These are phyloP conservation scores for Rhyacichthys aspro DNA, from an alignment of 2,797 vertebrate genomes.

Conservation along the genomic window DNA sequence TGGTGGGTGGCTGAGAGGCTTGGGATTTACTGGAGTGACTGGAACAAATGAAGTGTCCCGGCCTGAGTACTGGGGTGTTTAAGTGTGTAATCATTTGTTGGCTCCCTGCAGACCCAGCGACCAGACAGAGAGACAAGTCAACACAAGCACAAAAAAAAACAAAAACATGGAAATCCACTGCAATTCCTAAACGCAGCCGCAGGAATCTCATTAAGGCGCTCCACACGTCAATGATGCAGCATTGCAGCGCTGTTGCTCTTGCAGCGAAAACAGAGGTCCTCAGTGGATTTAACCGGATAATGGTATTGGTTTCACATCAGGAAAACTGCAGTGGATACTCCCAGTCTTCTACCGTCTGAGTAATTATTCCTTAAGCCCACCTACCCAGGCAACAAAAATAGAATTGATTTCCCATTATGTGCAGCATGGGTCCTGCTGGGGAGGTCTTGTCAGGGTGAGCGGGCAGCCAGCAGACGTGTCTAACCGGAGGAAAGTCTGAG, in stretches of 20 bases:
- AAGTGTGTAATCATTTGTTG: slow-evolving; percentile 73
- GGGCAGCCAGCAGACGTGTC: slow-evolving; percentile 38
- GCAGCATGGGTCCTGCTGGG: slow-evolving; percentile 64
- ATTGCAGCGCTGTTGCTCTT: slow-evolving; percentile 60
- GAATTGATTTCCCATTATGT: slow-evolving; percentile 82
- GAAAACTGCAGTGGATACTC: slow-evolving; percentile 65
- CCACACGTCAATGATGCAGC: slow-evolving; percentile 63
- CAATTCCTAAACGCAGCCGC: slow-evolving; percentile 56
- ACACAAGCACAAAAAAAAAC: slow-evolving; percentile 43
- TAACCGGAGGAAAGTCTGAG: slow-evolving; percentile 30
- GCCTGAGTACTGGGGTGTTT: slow-evolving; percentile 60
- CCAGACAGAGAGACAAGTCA: slow-evolving; percentile 48
- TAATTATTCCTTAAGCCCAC: slow-evolving; percentile 79
- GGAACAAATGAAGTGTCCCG: slow-evolving; percentile 65
- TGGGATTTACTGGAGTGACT: slow-evolving; percentile 21
- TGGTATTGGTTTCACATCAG: slow-evolving; percentile 82
- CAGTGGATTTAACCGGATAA: slow-evolving; percentile 75
- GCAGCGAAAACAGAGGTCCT: slow-evolving; percentile 42
- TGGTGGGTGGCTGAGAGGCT: background rate
- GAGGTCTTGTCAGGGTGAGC: slow-evolving; percentile 62
- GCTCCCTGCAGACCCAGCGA: slow-evolving; percentile 54
- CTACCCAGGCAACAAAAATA: slow-evolving; percentile 72
- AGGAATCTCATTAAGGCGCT: slow-evolving; percentile 76
- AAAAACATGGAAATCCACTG: slow-evolving; percentile 69
- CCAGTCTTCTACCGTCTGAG: slow-evolving; percentile 44